These are phyloP conservation scores for Leistus spinibarbis DNA, from an alignment of 2,888 invertebrate genomes.

Conservation along the genomic window DNA sequence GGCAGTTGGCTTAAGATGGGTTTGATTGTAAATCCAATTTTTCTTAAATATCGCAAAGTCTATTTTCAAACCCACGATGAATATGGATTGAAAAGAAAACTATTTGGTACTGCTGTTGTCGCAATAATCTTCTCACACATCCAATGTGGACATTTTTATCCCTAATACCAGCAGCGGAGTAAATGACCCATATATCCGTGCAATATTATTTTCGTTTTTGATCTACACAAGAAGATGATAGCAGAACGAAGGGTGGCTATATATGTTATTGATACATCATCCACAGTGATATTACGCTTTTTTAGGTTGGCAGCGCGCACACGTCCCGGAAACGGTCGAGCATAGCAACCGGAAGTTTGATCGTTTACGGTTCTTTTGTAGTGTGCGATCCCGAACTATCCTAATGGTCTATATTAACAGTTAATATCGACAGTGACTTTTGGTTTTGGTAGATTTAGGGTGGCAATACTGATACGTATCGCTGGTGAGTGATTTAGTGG, in stretches of 20 bases:
- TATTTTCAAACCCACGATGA: not conserved
- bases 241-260: slow-evolving; percentile 6
- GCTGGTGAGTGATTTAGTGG: not conserved
- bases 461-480: not conserved
- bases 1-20: too few relatives aligned
- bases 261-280: slow-evolving; percentile 51
- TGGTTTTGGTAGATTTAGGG: not conserved
- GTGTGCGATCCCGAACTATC: slow-evolving; percentile 25
- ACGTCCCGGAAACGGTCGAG: slow-evolving; percentile 23
- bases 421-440: slow-evolving; percentile 43
- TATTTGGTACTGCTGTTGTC: slow-evolving; percentile 8
- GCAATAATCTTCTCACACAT: slow-evolving; percentile 12
- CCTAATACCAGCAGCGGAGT: slow-evolving; percentile 26
- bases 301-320: slow-evolving; percentile 25
- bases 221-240: not conserved
- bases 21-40: too few relatives aligned
- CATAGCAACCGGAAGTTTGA: slow-evolving; percentile 21
- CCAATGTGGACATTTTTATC: not conserved
- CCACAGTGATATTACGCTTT: slow-evolving; percentile 33
- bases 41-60: not conserved
- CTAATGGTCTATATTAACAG: slow-evolving; percentile 52
- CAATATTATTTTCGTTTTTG: slow-evolving; percentile 46
- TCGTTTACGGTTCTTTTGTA: slow-evolving; percentile 32
- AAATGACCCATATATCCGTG: slow-evolving; percentile 45
- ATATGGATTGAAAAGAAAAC: not conserved